These are phyloP conservation scores for Excalfactoria chinensis DNA, from an alignment of 2,113 vertebrate genomes.

Conservation along the genomic window DNA sequence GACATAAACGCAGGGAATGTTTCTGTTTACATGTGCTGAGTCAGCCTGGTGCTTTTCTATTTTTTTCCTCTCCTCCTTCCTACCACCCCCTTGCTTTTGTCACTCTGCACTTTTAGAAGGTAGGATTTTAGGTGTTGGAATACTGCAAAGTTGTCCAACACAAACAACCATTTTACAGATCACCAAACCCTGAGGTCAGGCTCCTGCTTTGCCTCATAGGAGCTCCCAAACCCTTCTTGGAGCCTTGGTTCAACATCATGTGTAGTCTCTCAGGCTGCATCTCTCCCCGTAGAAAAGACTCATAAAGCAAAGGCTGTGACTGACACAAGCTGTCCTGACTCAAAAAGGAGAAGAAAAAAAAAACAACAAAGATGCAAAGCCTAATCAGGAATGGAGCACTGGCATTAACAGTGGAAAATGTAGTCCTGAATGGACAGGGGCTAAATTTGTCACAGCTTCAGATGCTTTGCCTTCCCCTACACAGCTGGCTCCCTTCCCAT, in stretches of 20 bases:
- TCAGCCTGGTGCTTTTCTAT: not conserved
- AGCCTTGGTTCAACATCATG: not conserved
- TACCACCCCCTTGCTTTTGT: not conserved
- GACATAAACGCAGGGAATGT: not conserved
- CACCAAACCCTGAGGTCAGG: not conserved
- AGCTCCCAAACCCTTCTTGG: not conserved
- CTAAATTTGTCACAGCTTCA: constrained; percentile 2
- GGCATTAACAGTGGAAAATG: constrained; percentile 40
- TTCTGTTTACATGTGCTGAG: not conserved
- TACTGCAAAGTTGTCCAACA: not conserved
- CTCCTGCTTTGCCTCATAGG: not conserved
- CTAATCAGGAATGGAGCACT: not conserved
- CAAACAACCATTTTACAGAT: not conserved
- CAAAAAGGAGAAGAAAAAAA: not conserved
- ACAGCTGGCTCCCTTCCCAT: not conserved
- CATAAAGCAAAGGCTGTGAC: not conserved
- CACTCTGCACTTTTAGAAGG: not conserved
- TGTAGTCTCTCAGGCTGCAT: not conserved
- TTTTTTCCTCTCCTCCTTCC: not conserved
- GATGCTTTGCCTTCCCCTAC: not conserved
- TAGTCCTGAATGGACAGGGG: constrained; percentile 21
- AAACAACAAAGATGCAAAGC: not conserved
- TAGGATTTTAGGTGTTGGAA: not conserved
- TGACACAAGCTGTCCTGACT: not conserved
- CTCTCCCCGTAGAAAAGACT: not conserved